phyloP scores from a whole-genome alignment of 2,797 vertebrate genomes.

The Ispidina picta region DNA sequence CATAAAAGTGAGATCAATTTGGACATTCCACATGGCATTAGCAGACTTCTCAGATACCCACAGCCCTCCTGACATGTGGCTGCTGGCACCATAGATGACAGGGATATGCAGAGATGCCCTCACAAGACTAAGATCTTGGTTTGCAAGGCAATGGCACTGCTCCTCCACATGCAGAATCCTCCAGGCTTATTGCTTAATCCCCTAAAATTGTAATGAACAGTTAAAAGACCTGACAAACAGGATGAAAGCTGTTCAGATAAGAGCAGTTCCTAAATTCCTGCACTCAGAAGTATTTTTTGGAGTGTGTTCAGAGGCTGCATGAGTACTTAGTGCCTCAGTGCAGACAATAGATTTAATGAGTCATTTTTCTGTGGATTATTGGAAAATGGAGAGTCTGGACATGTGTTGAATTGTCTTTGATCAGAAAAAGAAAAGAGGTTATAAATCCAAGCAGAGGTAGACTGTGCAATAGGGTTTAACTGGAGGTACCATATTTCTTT shows the following conservation, averaged over 20 bases:
- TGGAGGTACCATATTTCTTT: not conserved
- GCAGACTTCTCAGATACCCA: not conserved
- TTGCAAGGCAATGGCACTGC: not conserved
- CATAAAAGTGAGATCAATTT: not conserved
- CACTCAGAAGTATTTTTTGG: not conserved
- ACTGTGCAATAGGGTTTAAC: not conserved
- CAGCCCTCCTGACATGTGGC: not conserved
- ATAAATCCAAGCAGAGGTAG: not conserved
- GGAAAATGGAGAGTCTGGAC: not conserved
- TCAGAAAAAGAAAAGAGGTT: not conserved
- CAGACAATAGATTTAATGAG: not conserved
- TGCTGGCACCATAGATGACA: not conserved
- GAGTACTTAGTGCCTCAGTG: not conserved
- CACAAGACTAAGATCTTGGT: not conserved
- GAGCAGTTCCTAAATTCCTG: not conserved
- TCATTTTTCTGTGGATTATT: not conserved
- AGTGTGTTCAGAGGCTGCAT: not conserved
- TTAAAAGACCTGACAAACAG: not conserved
- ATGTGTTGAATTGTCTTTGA: not conserved
- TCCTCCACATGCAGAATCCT: not conserved
- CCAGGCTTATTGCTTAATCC: not conserved
- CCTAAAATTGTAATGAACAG: not conserved
- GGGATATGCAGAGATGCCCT: not conserved
- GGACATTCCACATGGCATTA: not conserved
- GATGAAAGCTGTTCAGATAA: not conserved